These are phyloP conservation scores for Drosophila lowei DNA, from an alignment of 1,140 invertebrate species.

Conservation along the genomic window DNA sequence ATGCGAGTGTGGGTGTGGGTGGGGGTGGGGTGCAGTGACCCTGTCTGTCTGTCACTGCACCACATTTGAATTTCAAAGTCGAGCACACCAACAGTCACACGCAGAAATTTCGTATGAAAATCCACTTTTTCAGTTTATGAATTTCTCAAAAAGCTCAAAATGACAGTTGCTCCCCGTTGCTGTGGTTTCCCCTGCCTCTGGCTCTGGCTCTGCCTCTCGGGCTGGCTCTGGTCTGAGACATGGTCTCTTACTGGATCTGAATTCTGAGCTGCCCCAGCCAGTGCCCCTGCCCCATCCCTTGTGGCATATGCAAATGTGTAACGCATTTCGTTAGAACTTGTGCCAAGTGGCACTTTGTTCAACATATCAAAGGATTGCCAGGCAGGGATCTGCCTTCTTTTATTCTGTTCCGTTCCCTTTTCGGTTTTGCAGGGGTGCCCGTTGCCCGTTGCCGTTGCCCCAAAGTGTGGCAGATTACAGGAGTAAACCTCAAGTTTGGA, in stretches of 20 bases:
- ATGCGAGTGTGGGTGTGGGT: constrained; percentile 1
- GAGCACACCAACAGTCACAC: constrained; percentile 44
- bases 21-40: neutral
- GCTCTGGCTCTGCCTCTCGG: constrained; percentile 1
- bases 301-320: constrained; percentile 69
- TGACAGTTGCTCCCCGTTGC: constrained; percentile 65
- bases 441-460: constrained; percentile 2
- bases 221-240: neutral
- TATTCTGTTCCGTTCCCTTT: neutral
- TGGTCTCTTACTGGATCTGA: constrained; percentile 1
- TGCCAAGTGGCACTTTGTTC: constrained; percentile 75
- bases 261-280: constrained; percentile 6
- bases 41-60: constrained; percentile 59
- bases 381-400: constrained; percentile 8
- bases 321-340: constrained; percentile 65
- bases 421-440: constrained; percentile 7
- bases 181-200: constrained; percentile 3
- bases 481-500: constrained; percentile 25
- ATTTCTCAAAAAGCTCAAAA: constrained; percentile 79
- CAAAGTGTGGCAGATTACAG: constrained; percentile 29
- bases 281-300: constrained; percentile 12
- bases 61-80: constrained; percentile 78
- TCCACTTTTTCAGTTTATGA: constrained; percentile 81
- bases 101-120: constrained; percentile 80
- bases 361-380: constrained; percentile 72